These are phyloP conservation scores for Musca domestica DNA, from an alignment of 1,140 invertebrate genomes.

Conservation along the genomic window DNA sequence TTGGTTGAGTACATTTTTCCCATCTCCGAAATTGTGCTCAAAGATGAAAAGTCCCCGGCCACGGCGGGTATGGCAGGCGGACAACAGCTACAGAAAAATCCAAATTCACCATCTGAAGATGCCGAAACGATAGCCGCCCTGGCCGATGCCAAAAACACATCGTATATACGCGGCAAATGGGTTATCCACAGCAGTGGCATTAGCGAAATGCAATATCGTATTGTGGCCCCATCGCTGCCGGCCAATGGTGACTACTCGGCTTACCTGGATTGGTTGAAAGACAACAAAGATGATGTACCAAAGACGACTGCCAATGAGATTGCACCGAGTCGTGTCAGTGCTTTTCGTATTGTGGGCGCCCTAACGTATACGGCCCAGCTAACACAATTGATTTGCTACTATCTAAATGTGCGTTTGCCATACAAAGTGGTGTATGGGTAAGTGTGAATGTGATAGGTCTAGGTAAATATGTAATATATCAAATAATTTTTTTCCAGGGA, in stretches of 20 bases:
- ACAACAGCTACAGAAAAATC: not conserved
- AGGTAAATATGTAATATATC: not conserved
- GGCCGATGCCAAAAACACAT: slow-evolving; percentile 73
- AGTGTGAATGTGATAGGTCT: not conserved
- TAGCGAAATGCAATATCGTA: slow-evolving; percentile 68
- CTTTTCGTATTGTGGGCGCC: slow-evolving; percentile 73
- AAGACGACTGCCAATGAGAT: slow-evolving; percentile 54
- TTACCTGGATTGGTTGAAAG: slow-evolving; percentile 70
- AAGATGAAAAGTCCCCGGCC: slow-evolving; percentile 37
- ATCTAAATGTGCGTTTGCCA: slow-evolving; percentile 72
- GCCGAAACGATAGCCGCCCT: slow-evolving; percentile 68
- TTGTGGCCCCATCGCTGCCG: slow-evolving; percentile 73
- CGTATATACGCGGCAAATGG: slow-evolving; percentile 73
- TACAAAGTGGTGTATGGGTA: slow-evolving; percentile 74
- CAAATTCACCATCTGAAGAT: slow-evolving; percentile 46
- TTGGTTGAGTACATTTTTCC: slow-evolving; percentile 73
- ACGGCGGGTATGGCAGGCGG: not conserved
- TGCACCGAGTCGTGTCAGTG: slow-evolving; percentile 61
- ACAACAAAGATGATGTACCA: slow-evolving; percentile 65
- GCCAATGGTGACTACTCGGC: slow-evolving; percentile 71
- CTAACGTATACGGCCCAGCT: slow-evolving; percentile 79
- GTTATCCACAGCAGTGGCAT: slow-evolving; percentile 65
- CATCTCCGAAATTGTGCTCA: slow-evolving; percentile 54
- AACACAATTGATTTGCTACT: slow-evolving; percentile 71
- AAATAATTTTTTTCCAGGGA: slow-evolving; percentile 60